Evolutionary conservation across 2,113 vertebrate genomes (phyloP).

Genomic region (Promerops cafer): DNA sequence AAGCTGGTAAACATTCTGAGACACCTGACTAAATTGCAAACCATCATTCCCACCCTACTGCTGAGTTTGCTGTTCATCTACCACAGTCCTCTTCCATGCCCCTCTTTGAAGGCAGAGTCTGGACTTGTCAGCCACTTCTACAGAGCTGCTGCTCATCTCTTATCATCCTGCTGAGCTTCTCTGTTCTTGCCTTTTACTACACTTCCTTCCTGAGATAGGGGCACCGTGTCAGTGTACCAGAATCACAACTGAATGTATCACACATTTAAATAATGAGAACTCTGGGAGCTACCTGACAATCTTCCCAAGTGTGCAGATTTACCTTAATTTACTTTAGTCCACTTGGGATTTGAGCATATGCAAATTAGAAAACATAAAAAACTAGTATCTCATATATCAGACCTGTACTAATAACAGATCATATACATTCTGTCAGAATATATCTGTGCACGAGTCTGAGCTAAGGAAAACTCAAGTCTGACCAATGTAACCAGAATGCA

Average conservation of each 20-base stretch:
- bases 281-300: not conserved
- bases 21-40: not conserved
- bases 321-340: not conserved
- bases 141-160: not conserved
- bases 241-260: not conserved
- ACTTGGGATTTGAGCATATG: not conserved
- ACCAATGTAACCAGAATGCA: not conserved
- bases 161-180: not conserved
- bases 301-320: not conserved
- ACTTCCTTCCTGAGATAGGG: not conserved
- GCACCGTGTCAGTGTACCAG: not conserved
- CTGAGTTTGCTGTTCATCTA: not conserved
- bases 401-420: not conserved
- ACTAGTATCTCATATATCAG: not conserved
- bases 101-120: not conserved
- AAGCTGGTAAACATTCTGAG: not conserved
- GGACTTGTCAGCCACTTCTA: not conserved
- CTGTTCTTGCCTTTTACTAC: not conserved
- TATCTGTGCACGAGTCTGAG: not conserved
- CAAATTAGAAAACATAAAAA: not conserved
- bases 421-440: not conserved
- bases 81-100: not conserved
- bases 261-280: not conserved
- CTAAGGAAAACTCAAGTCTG: not conserved
- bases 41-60: not conserved